These are phyloP conservation scores for Anthopleura xanthogrammica DNA, from an alignment of 92 coral and sea anemone genomes.

Conservation along the genomic window DNA sequence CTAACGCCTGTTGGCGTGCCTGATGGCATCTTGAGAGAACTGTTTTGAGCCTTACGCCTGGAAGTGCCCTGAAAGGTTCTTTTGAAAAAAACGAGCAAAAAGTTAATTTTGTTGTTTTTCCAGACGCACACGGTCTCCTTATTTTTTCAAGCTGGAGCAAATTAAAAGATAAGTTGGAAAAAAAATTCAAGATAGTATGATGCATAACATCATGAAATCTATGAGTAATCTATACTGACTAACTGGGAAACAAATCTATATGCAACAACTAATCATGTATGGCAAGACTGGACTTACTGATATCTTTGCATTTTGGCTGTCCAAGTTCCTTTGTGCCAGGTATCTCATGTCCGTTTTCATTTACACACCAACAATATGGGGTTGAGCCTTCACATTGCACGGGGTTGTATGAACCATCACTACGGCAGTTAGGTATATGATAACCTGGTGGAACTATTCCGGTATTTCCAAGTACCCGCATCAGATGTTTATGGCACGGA, in stretches of 20 bases:
- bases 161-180: too few species aligned
- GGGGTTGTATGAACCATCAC: constrained; percentile 68
- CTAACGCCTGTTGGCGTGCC: constrained; percentile 68
- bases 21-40: constrained; percentile 42
- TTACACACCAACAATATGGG: constrained; percentile 81
- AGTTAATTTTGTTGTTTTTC: neutral
- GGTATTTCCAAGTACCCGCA: constrained; percentile 43
- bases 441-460: constrained; percentile 52
- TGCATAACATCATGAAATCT: too few species aligned
- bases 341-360: constrained; percentile 60
- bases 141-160: too few species aligned
- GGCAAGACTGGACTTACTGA: constrained; percentile 16
- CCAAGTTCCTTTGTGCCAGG: constrained; percentile 62
- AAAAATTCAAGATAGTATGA: too few species aligned
- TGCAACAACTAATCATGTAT: too few species aligned
- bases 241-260: too few species aligned
- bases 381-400: constrained; percentile 73
- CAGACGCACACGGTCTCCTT: too few species aligned
- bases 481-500: constrained; percentile 54
- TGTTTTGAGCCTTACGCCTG: neutral
- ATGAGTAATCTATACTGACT: too few species aligned
- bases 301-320: constrained; percentile 66
- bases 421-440: constrained; percentile 70
- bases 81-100: neutral
- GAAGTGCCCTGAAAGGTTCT: neutral